Conservation (phyloP, 1,140 invertebrate genomes). For the Apolygus lucorum region DNA sequence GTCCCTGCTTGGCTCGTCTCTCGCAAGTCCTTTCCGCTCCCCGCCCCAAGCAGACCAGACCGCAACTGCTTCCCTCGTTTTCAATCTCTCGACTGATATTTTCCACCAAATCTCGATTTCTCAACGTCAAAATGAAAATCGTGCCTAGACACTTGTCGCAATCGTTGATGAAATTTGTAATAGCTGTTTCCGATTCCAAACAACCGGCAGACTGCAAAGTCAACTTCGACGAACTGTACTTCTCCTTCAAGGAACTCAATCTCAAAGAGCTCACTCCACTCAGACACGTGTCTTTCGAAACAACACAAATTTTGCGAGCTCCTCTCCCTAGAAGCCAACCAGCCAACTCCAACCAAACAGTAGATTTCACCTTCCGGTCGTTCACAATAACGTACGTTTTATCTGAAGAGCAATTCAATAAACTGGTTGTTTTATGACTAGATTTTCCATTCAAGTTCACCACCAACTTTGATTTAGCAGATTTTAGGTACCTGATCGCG, state of each 20-base stretch:
- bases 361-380: background rate
- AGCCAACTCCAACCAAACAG: background rate
- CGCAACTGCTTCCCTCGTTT: background rate
- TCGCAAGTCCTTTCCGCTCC: background rate
- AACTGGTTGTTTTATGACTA: background rate
- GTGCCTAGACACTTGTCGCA: background rate
- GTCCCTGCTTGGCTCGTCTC: background rate
- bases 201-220: background rate
- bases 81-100: background rate
- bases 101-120: background rate
- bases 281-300: background rate
- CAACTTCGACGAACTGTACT: background rate
- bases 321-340: background rate
- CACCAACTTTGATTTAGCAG: background rate
- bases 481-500: background rate
- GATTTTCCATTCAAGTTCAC: background rate
- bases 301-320: background rate
- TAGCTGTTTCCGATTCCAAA: background rate
- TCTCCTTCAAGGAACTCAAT: background rate
- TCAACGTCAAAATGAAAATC: background rate
- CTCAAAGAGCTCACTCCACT: background rate
- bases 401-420: background rate
- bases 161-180: background rate
- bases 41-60: background rate
- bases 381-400: background rate